Percentiles rank a stretch among this genome's conserved stretches.
Conservation (phyloP, 2,888 invertebrate species). For the Ornithoptera priamus region DNA sequence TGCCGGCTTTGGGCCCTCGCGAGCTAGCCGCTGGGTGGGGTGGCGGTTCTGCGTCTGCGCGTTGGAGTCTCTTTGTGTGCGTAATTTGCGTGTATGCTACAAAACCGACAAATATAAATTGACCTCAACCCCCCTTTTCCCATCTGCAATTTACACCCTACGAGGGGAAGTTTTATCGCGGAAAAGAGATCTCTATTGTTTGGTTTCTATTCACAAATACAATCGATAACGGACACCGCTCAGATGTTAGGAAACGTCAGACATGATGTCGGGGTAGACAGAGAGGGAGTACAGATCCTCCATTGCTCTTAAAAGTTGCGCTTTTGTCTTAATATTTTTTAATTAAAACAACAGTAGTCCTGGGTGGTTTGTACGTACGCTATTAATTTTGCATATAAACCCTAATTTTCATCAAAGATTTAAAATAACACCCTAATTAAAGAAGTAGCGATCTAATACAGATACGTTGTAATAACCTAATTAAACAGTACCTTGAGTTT, state of each 20-base stretch:
- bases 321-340: constrained; percentile 11
- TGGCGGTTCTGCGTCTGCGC: constrained; percentile 67
- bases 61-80: constrained; percentile 56
- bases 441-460: no score
- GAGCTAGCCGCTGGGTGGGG: constrained; percentile 64
- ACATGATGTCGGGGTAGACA: constrained; percentile 63
- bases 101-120: constrained; percentile 45
- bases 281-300: constrained; percentile 48
- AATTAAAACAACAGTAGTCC: constrained; percentile 17
- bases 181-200: constrained; percentile 44
- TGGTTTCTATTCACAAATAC: constrained; percentile 65
- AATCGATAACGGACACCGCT: constrained; percentile 76
- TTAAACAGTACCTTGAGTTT: no score
- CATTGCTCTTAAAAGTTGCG: constrained; percentile 38
- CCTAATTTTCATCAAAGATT: not conserved
- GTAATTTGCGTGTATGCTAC: constrained; percentile 61
- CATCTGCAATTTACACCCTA: constrained; percentile 13
- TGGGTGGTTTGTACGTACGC: not conserved
- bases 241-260: constrained; percentile 69
- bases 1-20: constrained; percentile 65
- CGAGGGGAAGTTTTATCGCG: constrained; percentile 45
- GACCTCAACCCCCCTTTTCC: constrained; percentile 51
- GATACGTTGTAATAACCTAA: no score
- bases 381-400: not conserved
- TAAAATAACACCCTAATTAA: no score